These are phyloP conservation scores for Odobenus rosmarus DNA, from an alignment of 2,113 vertebrate species.

Conservation along the genomic window DNA sequence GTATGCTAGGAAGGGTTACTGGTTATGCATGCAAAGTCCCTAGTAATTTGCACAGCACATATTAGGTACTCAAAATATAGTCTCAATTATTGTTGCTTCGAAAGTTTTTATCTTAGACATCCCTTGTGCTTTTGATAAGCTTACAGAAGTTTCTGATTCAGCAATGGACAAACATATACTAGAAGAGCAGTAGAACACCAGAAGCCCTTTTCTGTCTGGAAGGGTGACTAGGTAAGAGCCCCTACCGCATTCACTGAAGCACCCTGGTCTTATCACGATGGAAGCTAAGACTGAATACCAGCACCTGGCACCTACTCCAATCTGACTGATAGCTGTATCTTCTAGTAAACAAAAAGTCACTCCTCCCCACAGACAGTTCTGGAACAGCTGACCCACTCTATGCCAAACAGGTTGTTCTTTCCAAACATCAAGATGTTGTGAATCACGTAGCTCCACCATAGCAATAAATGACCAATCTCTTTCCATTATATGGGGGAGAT, in stretches of 20 bases:
- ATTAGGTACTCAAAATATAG: neutral
- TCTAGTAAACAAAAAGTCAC: neutral
- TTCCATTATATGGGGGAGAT: neutral
- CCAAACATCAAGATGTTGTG: neutral
- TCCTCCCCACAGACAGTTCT: neutral
- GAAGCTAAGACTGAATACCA: neutral
- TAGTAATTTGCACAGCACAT: neutral
- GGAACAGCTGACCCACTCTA: neutral
- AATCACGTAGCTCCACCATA: neutral
- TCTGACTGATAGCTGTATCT: neutral
- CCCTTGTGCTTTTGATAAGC: neutral
- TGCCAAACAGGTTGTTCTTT: neutral
- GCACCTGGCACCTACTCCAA: neutral
- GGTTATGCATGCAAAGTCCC: neutral
- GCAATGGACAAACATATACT: neutral
- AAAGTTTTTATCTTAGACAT: neutral
- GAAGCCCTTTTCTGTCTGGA: neutral
- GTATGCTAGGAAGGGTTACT: neutral
- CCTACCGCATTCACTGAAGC: too few relatives aligned
- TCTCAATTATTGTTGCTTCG: neutral
- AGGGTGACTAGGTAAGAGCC: neutral
- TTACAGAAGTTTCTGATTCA: neutral
- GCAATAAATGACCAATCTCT: conserved; percentile 17
- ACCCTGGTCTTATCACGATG: neutral
- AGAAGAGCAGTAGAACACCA: neutral